A percentile compares a stretch with the other conserved stretches of the same genome.
phyloP scores from a whole-genome alignment of 2,113 vertebrate species.

The Malurus cyaneus region DNA sequence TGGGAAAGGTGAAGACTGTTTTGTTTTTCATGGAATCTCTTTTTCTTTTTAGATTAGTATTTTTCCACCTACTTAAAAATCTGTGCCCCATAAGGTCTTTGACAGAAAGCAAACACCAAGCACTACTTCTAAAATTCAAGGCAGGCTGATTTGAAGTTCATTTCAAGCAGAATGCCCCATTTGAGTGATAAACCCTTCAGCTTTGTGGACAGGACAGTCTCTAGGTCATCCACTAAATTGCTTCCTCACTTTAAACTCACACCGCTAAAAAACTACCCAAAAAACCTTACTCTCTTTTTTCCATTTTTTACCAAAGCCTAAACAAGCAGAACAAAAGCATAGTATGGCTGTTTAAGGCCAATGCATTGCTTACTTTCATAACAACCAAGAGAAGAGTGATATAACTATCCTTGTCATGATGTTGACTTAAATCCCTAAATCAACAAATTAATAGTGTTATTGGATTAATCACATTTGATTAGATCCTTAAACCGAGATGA shows the following conservation, averaged over 20 bases:
- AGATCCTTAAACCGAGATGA: neutral
- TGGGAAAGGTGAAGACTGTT: neutral
- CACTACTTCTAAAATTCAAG: neutral
- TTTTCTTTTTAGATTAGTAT: neutral
- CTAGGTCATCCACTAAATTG: neutral
- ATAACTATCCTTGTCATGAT: neutral
- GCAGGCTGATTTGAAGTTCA: neutral
- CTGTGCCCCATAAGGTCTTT: neutral
- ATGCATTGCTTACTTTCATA: neutral
- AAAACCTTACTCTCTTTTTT: fast-evolving
- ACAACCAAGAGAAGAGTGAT: neutral
- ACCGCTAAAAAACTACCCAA: neutral
- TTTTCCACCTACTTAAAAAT: neutral
- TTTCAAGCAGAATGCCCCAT: neutral
- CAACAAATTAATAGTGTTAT: neutral
- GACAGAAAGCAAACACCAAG: neutral
- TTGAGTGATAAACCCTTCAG: neutral
- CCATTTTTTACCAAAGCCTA: neutral
- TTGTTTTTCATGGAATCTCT: neutral
- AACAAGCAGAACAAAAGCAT: neutral
- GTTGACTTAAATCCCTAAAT: neutral
- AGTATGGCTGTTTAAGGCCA: neutral
- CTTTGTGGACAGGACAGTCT: neutral
- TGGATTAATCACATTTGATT: neutral
- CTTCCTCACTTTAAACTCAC: neutral